phyloP scores from a whole-genome alignment of 2,113 vertebrate species.

The Scortum barcoo region DNA sequence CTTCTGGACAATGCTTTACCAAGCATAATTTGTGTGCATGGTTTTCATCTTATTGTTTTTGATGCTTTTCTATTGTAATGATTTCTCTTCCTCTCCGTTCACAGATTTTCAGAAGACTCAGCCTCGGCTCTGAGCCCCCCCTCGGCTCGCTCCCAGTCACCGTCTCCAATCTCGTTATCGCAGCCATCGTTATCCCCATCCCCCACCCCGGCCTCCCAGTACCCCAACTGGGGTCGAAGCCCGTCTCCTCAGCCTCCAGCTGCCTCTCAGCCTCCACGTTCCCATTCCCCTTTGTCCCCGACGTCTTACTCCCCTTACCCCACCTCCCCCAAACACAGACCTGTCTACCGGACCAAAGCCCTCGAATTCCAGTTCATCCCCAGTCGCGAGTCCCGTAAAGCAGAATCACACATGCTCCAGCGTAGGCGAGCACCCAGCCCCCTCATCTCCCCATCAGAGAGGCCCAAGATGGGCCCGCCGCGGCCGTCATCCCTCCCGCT shows the following conservation, averaged over 20 bases:
- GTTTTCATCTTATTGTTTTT: slow-evolving; percentile 14
- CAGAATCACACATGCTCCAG: slow-evolving; percentile 84
- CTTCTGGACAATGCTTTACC: background rate
- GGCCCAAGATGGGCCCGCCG: slow-evolving; percentile 87
- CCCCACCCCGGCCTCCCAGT: slow-evolving; percentile 81
- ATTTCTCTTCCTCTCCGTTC: slow-evolving; percentile 37
- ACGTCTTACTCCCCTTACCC: slow-evolving; percentile 87
- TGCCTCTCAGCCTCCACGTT: slow-evolving; percentile 84
- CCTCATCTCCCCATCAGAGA: slow-evolving; percentile 89
- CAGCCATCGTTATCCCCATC: slow-evolving; percentile 85
- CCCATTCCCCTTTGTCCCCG: slow-evolving; percentile 86
- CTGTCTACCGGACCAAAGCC: slow-evolving; percentile 85
- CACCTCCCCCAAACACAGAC: slow-evolving; percentile 86
- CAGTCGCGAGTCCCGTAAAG: slow-evolving; percentile 84
- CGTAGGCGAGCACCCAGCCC: slow-evolving; percentile 91
- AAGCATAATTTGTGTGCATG: slow-evolving; percentile 43
- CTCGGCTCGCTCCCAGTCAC: slow-evolving; percentile 84
- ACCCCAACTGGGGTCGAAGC: slow-evolving; percentile 82
- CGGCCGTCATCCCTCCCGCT: slow-evolving; percentile 92
- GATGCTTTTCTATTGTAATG: background rate
- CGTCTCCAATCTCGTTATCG: slow-evolving; percentile 83
- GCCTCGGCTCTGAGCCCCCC: slow-evolving; percentile 88
- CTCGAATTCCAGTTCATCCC: slow-evolving; percentile 87
- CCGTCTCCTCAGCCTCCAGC: slow-evolving; percentile 86
- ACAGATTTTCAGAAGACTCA: slow-evolving; percentile 90